A percentile compares a stretch with the other conserved stretches of the same genome.
Conservation (phyloP, 1,140 invertebrate genomes). For the Anthonomus grandis region DNA sequence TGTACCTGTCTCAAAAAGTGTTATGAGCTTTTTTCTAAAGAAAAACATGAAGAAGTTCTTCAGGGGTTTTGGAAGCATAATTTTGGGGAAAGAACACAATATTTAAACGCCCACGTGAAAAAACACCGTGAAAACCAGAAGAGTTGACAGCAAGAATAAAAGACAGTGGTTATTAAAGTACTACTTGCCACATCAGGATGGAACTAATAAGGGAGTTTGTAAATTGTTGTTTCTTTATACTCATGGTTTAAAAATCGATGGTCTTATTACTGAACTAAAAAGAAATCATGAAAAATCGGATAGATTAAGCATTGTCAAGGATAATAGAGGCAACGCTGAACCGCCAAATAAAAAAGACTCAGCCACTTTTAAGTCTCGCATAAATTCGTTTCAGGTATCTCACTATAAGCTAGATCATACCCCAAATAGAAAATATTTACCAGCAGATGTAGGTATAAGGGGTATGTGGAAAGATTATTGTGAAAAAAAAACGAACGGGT, state of each 20-base stretch:
- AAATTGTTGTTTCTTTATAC: conserved; percentile 6
- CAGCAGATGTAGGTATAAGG: background rate
- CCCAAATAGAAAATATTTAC: conserved; percentile 7
- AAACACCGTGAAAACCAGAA: conserved; percentile 2
- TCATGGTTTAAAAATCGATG: conserved; percentile 7
- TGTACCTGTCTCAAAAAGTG: conserved; percentile 2
- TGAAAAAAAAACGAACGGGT: conserved; percentile 3
- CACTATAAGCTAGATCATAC: conserved; percentile 5
- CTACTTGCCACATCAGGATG: background rate
- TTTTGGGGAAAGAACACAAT: conserved; percentile 3
- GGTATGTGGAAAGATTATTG: conserved; percentile 1
- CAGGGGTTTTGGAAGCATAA: background rate
- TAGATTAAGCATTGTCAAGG: background rate
- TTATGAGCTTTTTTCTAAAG: background rate
- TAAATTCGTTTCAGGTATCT: conserved; percentile 4
- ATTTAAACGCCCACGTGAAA: conserved; percentile 7
- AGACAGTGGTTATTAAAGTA: conserved; percentile 4
- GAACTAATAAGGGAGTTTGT: background rate
- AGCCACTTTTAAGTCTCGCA: conserved; percentile 3
- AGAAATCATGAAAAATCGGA: background rate
- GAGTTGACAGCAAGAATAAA: conserved; percentile 1
- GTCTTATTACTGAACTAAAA: conserved; percentile 6
- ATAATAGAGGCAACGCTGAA: background rate
- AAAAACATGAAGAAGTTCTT: background rate
- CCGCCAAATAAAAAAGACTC: conserved; percentile 4